Evolutionary conservation across 2,797 vertebrate genomes (phyloP).

Genomic region (Ciconia nigra): DNA sequence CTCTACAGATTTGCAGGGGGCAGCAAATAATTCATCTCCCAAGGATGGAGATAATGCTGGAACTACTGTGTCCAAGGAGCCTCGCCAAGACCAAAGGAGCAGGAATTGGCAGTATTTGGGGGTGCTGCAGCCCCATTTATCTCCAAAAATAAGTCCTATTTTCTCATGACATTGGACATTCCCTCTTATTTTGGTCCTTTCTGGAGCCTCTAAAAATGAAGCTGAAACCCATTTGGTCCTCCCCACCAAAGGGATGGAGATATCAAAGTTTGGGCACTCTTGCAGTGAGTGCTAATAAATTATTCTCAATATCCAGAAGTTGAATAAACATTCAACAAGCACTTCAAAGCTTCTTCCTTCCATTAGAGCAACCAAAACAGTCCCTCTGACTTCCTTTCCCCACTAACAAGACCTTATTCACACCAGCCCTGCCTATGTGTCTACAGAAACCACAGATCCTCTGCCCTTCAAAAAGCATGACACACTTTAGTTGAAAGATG

Average conservation of each 20-base stretch:
- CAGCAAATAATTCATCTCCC: not conserved
- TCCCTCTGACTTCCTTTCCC: not conserved
- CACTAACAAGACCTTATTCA: not conserved
- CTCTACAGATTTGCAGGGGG: not conserved
- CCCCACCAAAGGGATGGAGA: not conserved
- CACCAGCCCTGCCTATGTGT: not conserved
- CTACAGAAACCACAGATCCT: not conserved
- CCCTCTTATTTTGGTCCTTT: not conserved
- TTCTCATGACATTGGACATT: not conserved
- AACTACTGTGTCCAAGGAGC: not conserved
- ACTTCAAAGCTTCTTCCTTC: not conserved
- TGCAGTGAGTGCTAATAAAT: not conserved
- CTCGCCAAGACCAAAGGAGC: not conserved
- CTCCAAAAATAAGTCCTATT: not conserved
- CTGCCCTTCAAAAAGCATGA: not conserved
- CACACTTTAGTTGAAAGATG: not conserved
- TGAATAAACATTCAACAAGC: not conserved
- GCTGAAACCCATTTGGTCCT: not conserved
- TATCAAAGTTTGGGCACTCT: not conserved
- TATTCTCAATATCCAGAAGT: not conserved
- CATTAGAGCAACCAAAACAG: not conserved
- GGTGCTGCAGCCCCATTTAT: not conserved
- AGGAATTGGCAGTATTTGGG: not conserved
- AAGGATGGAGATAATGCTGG: not conserved
- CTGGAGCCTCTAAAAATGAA: not conserved